These are phyloP conservation scores for Eidolon helvum DNA, from an alignment of 2,113 vertebrate genomes.

Conservation along the genomic window DNA sequence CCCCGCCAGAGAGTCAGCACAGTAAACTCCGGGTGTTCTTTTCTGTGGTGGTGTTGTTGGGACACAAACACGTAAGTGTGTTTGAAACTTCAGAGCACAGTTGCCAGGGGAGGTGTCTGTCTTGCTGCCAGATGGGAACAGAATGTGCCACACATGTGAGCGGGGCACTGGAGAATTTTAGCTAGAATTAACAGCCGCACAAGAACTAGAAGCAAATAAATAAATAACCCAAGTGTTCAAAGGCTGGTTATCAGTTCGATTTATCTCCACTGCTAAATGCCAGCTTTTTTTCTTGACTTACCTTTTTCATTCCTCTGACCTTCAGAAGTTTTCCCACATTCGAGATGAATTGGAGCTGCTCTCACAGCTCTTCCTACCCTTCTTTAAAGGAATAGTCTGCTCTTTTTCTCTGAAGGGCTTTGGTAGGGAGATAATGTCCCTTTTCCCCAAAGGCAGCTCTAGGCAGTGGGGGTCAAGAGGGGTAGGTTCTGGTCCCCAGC, in stretches of 20 bases:
- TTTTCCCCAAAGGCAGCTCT: not conserved
- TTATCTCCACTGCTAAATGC: constrained; percentile 68
- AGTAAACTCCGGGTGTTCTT: not conserved
- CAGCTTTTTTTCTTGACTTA: constrained; percentile 18
- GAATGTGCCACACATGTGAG: constrained; percentile 80
- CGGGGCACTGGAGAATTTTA: constrained; percentile 61
- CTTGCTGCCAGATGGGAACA: constrained; percentile 80
- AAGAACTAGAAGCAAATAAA: constrained; percentile 70
- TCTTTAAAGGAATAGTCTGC: not conserved
- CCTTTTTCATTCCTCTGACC: constrained; percentile 66
- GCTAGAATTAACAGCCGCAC: constrained; percentile 69
- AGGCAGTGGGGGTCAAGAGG: not conserved
- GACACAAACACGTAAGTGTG: constrained; percentile 74
- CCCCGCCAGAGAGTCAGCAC: not conserved
- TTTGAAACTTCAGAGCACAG: constrained; percentile 69
- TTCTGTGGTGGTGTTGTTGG: constrained; percentile 55
- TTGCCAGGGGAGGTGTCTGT: constrained; percentile 70
- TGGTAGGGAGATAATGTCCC: not conserved
- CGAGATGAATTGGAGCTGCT: not conserved
- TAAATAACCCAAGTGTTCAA: constrained; percentile 72
- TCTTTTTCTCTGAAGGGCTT: not conserved
- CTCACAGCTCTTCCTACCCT: not conserved
- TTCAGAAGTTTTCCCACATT: constrained; percentile 42
- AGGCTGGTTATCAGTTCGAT: constrained; percentile 67
- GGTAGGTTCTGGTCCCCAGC: not conserved